phyloP scores from a whole-genome alignment of 2,113 vertebrate genomes.

The Apteryx owenii region DNA sequence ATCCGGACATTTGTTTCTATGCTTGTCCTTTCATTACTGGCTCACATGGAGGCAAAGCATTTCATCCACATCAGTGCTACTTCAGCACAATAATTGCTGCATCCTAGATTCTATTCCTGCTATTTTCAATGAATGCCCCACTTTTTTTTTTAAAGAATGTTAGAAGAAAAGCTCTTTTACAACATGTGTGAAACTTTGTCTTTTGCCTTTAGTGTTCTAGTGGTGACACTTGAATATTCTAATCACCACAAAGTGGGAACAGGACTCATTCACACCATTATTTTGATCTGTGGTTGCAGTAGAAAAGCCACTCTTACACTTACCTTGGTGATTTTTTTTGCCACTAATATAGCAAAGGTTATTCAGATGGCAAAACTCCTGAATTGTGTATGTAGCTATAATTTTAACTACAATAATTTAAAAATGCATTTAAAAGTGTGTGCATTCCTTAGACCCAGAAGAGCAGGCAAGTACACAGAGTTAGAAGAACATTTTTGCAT shows the following conservation, averaged over 20 bases:
- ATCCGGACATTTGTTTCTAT: neutral
- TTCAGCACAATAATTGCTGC: neutral
- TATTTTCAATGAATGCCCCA: neutral
- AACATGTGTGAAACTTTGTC: neutral
- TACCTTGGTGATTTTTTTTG: neutral
- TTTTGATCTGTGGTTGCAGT: neutral
- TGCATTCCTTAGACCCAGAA: neutral
- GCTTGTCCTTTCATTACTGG: neutral
- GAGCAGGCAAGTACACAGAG: neutral
- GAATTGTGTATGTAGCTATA: neutral
- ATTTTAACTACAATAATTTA: neutral
- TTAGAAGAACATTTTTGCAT: neutral
- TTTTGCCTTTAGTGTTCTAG: neutral
- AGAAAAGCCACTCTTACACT: neutral
- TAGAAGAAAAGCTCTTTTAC: neutral
- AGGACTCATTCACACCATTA: rapidly evolving
- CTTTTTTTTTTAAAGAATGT: neutral
- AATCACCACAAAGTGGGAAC: neutral
- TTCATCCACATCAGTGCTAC: neutral
- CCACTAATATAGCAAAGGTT: neutral
- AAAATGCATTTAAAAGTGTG: neutral
- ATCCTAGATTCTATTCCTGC: neutral
- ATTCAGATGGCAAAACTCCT: neutral
- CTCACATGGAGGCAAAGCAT: neutral
- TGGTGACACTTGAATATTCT: neutral